Evolutionary conservation across 2,113 vertebrate species (phyloP).

Genomic region (Scortum barcoo): DNA sequence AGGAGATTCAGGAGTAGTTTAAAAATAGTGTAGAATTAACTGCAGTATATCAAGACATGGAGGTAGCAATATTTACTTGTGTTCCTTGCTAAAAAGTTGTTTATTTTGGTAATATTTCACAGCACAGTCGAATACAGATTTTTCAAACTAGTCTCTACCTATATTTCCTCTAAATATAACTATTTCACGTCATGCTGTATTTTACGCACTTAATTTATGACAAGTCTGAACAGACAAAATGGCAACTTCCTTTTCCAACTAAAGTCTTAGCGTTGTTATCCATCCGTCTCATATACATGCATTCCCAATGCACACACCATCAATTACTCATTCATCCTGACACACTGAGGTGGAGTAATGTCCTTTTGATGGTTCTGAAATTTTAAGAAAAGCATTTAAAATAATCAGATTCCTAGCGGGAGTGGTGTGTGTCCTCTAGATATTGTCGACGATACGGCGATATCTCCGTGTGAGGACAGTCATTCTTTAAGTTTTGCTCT

Average conservation of each 20-base stretch:
- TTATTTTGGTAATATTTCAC: conserved; percentile 33
- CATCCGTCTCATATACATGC: conserved; percentile 52
- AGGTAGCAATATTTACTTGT: conserved; percentile 48
- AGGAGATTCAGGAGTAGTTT: conserved; percentile 71
- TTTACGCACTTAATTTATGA: conserved; percentile 27
- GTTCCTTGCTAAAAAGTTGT: conserved; percentile 35
- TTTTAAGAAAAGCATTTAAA: conserved; percentile 80
- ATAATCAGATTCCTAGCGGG: conserved; percentile 79
- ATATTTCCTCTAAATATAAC: conserved; percentile 23
- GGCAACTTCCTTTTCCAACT: conserved; percentile 42
- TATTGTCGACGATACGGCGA: conserved; percentile 75
- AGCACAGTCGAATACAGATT: conserved; percentile 1
- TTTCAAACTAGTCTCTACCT: conserved; percentile 20
- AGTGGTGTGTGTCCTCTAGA: conserved; percentile 85
- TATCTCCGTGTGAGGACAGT: conserved; percentile 77
- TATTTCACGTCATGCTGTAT: conserved; percentile 13
- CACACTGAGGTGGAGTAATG: conserved; percentile 79
- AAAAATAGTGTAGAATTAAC: conserved; percentile 74
- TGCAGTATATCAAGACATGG: conserved; percentile 38
- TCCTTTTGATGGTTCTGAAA: conserved; percentile 80
- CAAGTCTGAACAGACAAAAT: conserved; percentile 29
- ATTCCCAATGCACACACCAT: conserved; percentile 52
- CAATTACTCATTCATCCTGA: conserved; percentile 80
- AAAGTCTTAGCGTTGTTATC: conserved; percentile 31
- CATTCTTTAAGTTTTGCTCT: conserved; percentile 82